Conservation (phyloP, 2,888 invertebrate species). For the Tiliacea citrago region DNA sequence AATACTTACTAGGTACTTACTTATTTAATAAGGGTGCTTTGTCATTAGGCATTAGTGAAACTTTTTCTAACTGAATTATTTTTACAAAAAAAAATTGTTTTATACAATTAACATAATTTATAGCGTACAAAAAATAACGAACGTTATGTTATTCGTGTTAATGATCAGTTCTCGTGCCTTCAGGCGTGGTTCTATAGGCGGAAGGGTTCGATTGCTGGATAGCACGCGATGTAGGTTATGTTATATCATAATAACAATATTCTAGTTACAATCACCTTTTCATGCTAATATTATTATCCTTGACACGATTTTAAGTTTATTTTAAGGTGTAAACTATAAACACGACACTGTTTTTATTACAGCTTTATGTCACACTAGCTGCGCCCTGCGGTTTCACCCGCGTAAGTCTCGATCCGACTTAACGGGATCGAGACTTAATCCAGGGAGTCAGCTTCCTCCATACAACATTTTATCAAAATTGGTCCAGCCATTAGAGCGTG, state of each 20-base stretch:
- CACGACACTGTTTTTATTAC: background rate
- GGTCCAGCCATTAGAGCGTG: too few species aligned
- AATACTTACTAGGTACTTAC: background rate
- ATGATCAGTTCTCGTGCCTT: slow-evolving; percentile 43
- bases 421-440: too few species aligned
- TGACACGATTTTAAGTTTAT: slow-evolving; percentile 6
- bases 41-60: background rate
- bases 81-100: background rate
- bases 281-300: slow-evolving; percentile 11
- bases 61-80: background rate
- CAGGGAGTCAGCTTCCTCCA: too few species aligned
- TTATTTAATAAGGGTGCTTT: background rate
- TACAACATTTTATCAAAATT: too few species aligned
- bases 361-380: too few species aligned
- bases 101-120: background rate
- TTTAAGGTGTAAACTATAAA: background rate
- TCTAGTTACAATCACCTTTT: slow-evolving; percentile 9
- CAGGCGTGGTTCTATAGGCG: slow-evolving; percentile 7
- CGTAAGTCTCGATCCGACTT: too few species aligned
- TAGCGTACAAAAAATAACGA: background rate
- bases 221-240: slow-evolving; percentile 30
- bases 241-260: background rate
- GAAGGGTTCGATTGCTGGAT: slow-evolving; percentile 10
- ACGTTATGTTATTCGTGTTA: slow-evolving; percentile 33
- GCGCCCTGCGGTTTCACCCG: too few species aligned